Evolutionary conservation across 2,888 invertebrate species (phyloP).

Genomic region (Anoncus sp.): DNA sequence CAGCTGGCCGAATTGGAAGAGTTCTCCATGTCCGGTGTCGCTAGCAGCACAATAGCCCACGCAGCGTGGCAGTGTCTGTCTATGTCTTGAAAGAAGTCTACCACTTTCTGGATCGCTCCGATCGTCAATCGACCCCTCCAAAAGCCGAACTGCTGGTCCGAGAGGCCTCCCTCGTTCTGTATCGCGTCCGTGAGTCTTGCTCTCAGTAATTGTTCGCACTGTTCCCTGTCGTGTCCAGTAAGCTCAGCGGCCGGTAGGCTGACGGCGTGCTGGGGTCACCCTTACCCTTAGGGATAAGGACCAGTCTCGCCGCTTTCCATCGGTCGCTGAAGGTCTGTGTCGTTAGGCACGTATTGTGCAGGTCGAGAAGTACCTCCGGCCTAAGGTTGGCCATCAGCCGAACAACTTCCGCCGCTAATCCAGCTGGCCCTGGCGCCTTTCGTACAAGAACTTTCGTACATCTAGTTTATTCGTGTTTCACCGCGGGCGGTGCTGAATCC

Average conservation of each 20-base stretch:
- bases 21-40: conserved; percentile 55
- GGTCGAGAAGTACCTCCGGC: conserved; percentile 34
- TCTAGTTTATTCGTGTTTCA: conserved; percentile 33
- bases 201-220: conserved; percentile 70
- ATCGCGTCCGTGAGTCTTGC: conserved; percentile 60
- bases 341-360: conserved; percentile 45
- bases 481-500: conserved; percentile 25
- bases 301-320: conserved; percentile 48
- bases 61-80: conserved; percentile 23
- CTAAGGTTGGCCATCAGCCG: neutral
- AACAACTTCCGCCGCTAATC: conserved; percentile 11
- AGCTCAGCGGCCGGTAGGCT: conserved; percentile 69
- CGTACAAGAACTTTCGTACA: neutral
- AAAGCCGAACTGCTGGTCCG: conserved; percentile 37
- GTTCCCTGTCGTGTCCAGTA: conserved; percentile 72
- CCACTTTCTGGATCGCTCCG: conserved; percentile 52
- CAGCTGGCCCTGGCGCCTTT: conserved; percentile 16
- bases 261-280: conserved; percentile 39
- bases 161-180: conserved; percentile 34
- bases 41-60: conserved; percentile 48
- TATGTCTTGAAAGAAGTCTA: conserved; percentile 29
- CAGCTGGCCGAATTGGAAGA: conserved; percentile 8
- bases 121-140: conserved; percentile 61
- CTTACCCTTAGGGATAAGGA: conserved; percentile 36
- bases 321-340: conserved; percentile 42